Evolutionary conservation across 1,140 invertebrate genomes (phyloP).

Genomic region (Aradophagus sp.): DNA sequence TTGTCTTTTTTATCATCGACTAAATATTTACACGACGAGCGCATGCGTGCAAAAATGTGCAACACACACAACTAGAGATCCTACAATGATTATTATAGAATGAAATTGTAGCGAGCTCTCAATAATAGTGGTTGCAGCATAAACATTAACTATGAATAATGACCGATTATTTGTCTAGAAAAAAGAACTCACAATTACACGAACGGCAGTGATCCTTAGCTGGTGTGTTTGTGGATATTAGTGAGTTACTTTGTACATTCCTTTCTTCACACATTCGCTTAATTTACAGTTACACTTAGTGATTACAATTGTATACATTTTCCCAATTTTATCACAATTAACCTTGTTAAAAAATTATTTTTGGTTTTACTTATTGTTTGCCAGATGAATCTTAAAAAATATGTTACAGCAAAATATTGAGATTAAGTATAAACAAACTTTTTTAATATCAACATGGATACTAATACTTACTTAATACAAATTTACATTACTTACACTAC

Average conservation of each 20-base stretch:
- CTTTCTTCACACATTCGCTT: conserved; percentile 35
- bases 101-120: conserved; percentile 48
- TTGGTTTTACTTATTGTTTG: no score
- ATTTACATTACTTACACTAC: no score
- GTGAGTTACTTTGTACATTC: conserved; percentile 50
- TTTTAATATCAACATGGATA: background rate
- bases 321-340: conserved; percentile 47
- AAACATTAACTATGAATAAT: conserved; percentile 49
- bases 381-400: no score
- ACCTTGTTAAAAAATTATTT: conserved; percentile 51
- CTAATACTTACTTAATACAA: background rate
- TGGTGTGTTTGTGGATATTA: conserved; percentile 64
- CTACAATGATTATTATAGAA: conserved; percentile 56
- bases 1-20: conserved; percentile 20
- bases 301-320: conserved; percentile 49
- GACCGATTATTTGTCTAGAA: conserved; percentile 50
- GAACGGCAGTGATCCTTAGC: conserved; percentile 73
- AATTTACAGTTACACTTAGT: conserved; percentile 55
- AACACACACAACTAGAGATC: conserved; percentile 39
- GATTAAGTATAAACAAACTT: background rate
- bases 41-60: conserved; percentile 27
- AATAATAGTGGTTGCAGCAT: conserved; percentile 44
- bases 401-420: no score
- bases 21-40: conserved; percentile 48
- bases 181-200: conserved; percentile 67